Percentiles rank a stretch among this genome's conserved stretches.
Conservation (phyloP, 2,797 vertebrate species). For the Lemur catta region DNA sequence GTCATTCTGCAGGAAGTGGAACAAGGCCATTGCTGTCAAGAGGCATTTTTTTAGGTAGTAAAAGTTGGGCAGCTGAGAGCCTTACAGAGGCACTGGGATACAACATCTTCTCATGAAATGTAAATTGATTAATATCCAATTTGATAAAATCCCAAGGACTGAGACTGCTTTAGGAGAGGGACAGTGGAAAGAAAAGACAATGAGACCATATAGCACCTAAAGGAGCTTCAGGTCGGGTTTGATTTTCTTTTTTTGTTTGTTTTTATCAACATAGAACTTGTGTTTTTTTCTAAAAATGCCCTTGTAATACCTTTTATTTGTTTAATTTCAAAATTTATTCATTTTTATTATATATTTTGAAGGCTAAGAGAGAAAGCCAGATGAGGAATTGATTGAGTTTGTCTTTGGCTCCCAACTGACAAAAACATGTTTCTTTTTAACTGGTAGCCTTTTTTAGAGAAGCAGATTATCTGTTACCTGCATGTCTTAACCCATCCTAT, state of each 20-base stretch:
- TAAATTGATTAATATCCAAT: constrained; percentile 56
- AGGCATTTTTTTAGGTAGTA: constrained; percentile 18
- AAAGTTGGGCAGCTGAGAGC: neutral
- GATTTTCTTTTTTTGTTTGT: neutral
- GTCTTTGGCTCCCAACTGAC: neutral
- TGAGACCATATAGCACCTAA: neutral
- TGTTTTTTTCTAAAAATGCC: constrained; percentile 15
- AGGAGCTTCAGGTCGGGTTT: neutral
- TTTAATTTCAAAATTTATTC: neutral
- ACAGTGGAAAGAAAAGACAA: neutral
- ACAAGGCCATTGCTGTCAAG: neutral
- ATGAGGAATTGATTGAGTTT: neutral
- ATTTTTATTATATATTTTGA: constrained; percentile 9
- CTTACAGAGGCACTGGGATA: neutral
- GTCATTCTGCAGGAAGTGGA: constrained; percentile 8
- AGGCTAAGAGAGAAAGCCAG: neutral
- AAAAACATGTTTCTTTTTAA: neutral
- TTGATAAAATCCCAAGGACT: constrained; percentile 50
- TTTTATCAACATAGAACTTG: neutral
- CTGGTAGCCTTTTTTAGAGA: neutral
- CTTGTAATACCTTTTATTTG: neutral
- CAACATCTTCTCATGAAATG: constrained; percentile 36
- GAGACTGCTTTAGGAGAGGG: neutral
- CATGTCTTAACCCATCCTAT: neutral
- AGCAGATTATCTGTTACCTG: constrained; percentile 7